Evolutionary conservation across 2,797 vertebrate genomes (phyloP).

Genomic region (Anas bahamensis): DNA sequence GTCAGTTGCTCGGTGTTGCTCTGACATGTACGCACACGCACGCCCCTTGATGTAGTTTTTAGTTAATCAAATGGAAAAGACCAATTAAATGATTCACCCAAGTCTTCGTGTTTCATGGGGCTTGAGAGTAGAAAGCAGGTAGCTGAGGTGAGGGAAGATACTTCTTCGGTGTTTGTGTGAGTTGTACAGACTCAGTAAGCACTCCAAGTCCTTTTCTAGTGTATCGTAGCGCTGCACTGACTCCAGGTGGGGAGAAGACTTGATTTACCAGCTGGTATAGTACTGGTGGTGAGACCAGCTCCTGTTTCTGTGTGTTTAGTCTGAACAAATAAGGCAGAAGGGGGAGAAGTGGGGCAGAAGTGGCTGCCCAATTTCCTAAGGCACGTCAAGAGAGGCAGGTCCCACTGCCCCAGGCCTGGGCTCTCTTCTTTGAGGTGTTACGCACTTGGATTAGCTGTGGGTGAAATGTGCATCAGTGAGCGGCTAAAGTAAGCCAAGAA

Average conservation of each 20-base stretch:
- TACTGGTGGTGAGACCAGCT: neutral
- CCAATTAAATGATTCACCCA: neutral
- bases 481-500: constrained; percentile 9
- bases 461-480: neutral
- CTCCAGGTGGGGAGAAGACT: neutral
- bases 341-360: neutral
- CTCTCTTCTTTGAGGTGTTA: neutral
- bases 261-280: neutral
- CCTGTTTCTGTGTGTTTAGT: neutral
- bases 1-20: neutral
- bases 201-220: neutral
- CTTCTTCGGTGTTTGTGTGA: neutral
- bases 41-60: neutral
- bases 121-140: neutral
- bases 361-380: neutral
- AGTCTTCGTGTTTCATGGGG: neutral
- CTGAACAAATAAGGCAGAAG: neutral
- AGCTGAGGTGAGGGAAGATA: neutral
- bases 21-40: fast-evolving
- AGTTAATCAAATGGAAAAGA: neutral
- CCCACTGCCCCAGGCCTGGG: neutral
- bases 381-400: neutral
- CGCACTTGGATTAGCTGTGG: neutral
- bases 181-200: neutral
- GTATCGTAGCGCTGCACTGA: neutral